Conservation (phyloP, 2,797 vertebrate genomes). For the Falco concolor region DNA sequence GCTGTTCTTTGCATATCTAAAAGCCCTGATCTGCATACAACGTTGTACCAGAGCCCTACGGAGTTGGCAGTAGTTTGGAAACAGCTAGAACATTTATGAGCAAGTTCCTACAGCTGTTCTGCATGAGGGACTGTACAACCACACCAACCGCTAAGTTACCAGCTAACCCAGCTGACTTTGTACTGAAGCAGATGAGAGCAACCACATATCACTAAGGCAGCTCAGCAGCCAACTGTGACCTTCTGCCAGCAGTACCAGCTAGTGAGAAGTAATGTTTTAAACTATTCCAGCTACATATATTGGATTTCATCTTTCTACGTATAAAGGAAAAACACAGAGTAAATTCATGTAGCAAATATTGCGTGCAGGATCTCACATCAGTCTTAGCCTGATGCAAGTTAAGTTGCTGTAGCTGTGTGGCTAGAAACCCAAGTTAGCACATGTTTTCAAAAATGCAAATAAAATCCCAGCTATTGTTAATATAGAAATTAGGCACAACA, state of each 20-base stretch:
- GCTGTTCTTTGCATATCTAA: background rate
- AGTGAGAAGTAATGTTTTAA: background rate
- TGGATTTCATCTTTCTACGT: background rate
- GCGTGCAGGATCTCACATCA: background rate
- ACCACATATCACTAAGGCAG: background rate
- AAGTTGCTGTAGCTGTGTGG: background rate
- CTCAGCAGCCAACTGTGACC: background rate
- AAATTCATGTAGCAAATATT: background rate
- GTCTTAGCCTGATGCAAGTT: background rate
- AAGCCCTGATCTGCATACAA: background rate
- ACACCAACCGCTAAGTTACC: background rate
- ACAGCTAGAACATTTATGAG: background rate
- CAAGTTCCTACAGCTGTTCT: background rate
- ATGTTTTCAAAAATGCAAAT: background rate
- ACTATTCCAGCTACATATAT: background rate
- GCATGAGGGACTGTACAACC: background rate
- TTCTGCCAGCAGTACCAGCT: background rate
- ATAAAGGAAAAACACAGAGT: background rate
- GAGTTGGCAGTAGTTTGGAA: background rate
- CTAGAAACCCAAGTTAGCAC: background rate
- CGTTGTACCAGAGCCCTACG: accelerated
- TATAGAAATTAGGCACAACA: background rate
- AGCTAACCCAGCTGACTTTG: background rate
- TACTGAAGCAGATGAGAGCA: background rate
- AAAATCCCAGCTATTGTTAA: background rate